Evolutionary conservation across 2,888 invertebrate genomes (phyloP), one percentile per base, ranked within the genome.

Genomic region (Pteria penguin): DNA sequence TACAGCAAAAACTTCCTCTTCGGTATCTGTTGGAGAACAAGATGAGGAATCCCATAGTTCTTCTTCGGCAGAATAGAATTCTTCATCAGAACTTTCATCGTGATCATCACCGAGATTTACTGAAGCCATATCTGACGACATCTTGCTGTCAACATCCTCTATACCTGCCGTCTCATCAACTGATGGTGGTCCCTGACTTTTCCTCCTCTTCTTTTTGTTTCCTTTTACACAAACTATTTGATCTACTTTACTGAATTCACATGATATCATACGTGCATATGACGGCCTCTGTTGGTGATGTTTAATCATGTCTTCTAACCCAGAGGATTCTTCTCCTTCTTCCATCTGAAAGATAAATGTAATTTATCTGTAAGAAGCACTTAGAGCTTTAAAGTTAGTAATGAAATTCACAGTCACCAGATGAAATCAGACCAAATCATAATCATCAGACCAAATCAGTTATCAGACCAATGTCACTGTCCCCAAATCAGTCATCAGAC

Each of bases 221-320:
- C 5, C 4, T 55, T 18, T 18, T 22, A n/a, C 24, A 4, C 24
- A n/a, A 55, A 22, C 24, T 18, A 22, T 11, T 24, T 60, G 24
- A 4, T 60, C 60, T 60, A 1, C 18, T 14, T 11, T 11, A 60
- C 60, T 60, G 18, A 60, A 60, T 60, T 60, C 60, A 24, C 60
- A 60, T 60, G 60, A 60, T 26, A 60, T 60, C 60, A 60, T 60
- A 14, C 60, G 60, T 24, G 60, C 60, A 2, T 60, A 60, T 8
- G 60, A 60, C 8, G 60, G 60, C 18, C 60, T n/a, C 8, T 2
- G 8, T 24, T 60, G 24, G 27, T 26, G 60, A 60, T 60, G 60
- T n/a, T 22, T 26, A 11, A 60, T 60, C 22, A 60, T 24, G 14
- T 24, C 22, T 5, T 60, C 27, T n/a, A 60, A 1, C 27, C 60